Evolutionary conservation across 2,888 invertebrate species (phyloP), one percentile per base, ranked within the genome.

Genomic region (Limnephilus rhombicus): DNA sequence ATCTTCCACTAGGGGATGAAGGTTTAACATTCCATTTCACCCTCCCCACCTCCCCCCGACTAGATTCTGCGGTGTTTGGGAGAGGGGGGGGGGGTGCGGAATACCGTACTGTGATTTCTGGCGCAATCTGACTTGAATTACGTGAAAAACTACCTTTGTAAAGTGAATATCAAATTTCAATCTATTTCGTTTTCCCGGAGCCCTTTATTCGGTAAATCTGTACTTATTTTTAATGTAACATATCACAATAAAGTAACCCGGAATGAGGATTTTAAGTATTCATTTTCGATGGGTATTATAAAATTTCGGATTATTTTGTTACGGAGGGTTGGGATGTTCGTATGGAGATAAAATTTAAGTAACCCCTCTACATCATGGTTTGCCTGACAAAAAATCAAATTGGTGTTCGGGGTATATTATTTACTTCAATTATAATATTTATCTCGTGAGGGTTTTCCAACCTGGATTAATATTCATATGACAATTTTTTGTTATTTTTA

Each of bases 111-210:
- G 86, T 45, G 86, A 86, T 86, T 68, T 86, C 86, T 45, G 86
- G 86, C 86, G 86, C 86, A 86, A 86, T 86, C 86, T 45, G 86
- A 86, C 86, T 37, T n/a, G 86, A 86, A 86, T 86, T 45, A 86
- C 86, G 45, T 18, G 45, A 86, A 86, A 86, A 86, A 86, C 86
- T 45, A 86, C 49, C 86, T 49, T 86, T 49, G 86, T 37, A 86
- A 86, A 37, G 45, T 86, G 86, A 86, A 86, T 86, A 86, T 86
- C 41, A 86, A 86, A 86, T 45, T 86, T 37, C 68, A 68, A 68
- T 68, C 24, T 68, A 68, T 68, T 68, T 68, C 68, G 24, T 24
- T 24, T 68, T 68, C 24, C 68, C 24, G 24, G 7, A 24, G 24
- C 9, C 68, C 4, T 68, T 68, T 68, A 24, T n/a, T 68, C 68